Percentiles rank a stretch among this genome's conserved stretches.
Conservation (phyloP, 2,888 invertebrate genomes). For the Diplazon laetatorius region DNA sequence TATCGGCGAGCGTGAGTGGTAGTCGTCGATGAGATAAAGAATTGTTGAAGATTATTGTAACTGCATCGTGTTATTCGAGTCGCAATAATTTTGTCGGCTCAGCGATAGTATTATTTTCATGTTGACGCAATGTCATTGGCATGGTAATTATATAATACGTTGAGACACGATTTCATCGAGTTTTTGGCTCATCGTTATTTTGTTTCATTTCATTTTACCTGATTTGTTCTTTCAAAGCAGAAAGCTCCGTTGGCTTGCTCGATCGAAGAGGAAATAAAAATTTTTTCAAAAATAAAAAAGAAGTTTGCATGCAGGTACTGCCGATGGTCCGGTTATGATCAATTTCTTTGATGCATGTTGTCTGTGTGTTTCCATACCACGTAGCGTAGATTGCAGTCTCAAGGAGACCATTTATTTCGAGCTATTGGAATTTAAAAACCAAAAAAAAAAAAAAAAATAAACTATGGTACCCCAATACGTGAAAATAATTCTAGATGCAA, state of each 20-base stretch:
- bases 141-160: not conserved
- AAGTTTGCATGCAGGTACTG: constrained; percentile 17
- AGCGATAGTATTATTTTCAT: not conserved
- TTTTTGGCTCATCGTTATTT: not conserved
- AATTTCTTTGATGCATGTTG: constrained; percentile 31
- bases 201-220: not conserved
- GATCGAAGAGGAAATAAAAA: not conserved
- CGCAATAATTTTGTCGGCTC: constrained; percentile 2
- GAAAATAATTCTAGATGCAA: constrained; percentile 7
- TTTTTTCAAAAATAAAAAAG: not conserved
- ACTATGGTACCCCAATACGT: constrained; percentile 22
- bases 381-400: constrained; percentile 1
- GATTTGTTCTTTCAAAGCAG: not conserved
- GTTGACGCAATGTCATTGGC: not conserved
- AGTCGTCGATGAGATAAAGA: not conserved
- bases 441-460: not conserved
- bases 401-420: constrained; percentile 20
- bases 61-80: constrained; percentile 1
- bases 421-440: not conserved
- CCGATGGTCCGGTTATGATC: constrained; percentile 8
- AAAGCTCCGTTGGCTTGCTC: constrained; percentile 5
- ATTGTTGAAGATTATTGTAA: constrained; percentile 9
- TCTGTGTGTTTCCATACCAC: constrained; percentile 1
- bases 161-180: constrained; percentile 27
- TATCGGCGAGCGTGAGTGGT: constrained; percentile 4